Evolutionary conservation across 2,888 invertebrate genomes (phyloP).

Genomic region (Clistopyga incitator): DNA sequence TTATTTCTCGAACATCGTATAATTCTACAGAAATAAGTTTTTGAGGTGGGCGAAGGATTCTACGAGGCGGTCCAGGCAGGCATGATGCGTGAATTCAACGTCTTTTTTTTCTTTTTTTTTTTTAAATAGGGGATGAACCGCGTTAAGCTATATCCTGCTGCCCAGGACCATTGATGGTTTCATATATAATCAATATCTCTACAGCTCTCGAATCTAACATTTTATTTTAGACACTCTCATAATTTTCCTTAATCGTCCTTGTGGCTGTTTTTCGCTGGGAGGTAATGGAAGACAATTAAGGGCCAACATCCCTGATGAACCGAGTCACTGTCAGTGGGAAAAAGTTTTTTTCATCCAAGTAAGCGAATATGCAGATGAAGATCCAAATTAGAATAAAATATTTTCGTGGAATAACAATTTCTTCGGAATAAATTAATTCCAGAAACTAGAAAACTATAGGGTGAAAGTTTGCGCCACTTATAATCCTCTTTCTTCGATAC

Average conservation of each 20-base stretch:
- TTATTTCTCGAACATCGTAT: constrained; percentile 62
- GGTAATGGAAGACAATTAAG: not conserved
- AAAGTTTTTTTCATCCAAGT: not conserved
- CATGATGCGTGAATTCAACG: constrained; percentile 76
- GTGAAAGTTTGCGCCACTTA: not conserved
- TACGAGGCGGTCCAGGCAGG: constrained; percentile 78
- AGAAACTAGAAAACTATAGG: not conserved
- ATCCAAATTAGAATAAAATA: not conserved
- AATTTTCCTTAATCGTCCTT: constrained; percentile 43
- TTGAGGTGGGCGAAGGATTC: constrained; percentile 69
- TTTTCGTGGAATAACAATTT: not conserved
- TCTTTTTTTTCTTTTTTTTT: constrained; percentile 51
- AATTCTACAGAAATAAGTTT: constrained; percentile 65
- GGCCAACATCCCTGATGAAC: not conserved
- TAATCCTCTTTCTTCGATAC: not conserved
- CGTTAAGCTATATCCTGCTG: constrained; percentile 76
- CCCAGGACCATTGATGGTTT: constrained; percentile 45
- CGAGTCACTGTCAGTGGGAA: not conserved
- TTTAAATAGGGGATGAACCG: constrained; percentile 74
- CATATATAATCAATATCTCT: not conserved
- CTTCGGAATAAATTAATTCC: not conserved
- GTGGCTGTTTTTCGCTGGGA: constrained; percentile 3
- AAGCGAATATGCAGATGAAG: not conserved
- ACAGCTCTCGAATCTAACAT: not conserved
- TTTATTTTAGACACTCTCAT: not conserved